Conservation (phyloP, 2,888 invertebrate species). For the Anagyrus pseudococci region DNA sequence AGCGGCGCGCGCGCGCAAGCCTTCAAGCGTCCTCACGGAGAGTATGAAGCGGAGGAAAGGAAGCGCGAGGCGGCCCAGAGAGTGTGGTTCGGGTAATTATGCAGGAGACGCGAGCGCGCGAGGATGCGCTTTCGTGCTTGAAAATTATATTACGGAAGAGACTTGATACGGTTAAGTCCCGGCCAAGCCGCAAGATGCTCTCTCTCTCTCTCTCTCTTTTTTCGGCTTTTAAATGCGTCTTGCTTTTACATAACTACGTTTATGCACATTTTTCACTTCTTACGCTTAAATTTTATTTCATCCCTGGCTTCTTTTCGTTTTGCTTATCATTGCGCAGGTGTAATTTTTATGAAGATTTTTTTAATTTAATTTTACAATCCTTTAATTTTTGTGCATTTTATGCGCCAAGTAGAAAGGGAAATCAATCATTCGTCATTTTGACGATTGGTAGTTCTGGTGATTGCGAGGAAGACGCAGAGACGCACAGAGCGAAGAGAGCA, state of each 20-base stretch:
- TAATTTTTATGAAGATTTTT: background rate
- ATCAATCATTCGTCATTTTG: conserved; percentile 31
- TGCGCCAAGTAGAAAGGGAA: background rate
- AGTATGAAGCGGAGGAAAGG: background rate
- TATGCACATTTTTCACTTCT: too few relatives aligned
- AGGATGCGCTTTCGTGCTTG: background rate
- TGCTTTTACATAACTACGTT: too few relatives aligned
- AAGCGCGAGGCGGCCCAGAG: background rate
- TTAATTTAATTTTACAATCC: too few relatives aligned
- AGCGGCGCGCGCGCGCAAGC: background rate
- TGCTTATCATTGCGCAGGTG: background rate
- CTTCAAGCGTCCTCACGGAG: background rate
- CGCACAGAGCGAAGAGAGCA: background rate
- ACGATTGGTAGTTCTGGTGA: conserved; percentile 31
- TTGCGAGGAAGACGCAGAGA: conserved; percentile 21
- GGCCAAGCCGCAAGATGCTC: background rate
- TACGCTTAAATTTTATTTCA: background rate
- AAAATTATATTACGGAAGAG: background rate
- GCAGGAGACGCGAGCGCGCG: background rate
- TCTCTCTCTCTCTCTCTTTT: background rate
- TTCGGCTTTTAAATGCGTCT: background rate
- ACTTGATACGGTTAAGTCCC: background rate
- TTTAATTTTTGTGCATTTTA: too few relatives aligned
- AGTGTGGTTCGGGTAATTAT: conserved; percentile 11
- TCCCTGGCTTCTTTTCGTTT: background rate